phyloP scores from a whole-genome alignment of 2,113 vertebrate species.

The Brachyhypopomus gauderio region DNA sequence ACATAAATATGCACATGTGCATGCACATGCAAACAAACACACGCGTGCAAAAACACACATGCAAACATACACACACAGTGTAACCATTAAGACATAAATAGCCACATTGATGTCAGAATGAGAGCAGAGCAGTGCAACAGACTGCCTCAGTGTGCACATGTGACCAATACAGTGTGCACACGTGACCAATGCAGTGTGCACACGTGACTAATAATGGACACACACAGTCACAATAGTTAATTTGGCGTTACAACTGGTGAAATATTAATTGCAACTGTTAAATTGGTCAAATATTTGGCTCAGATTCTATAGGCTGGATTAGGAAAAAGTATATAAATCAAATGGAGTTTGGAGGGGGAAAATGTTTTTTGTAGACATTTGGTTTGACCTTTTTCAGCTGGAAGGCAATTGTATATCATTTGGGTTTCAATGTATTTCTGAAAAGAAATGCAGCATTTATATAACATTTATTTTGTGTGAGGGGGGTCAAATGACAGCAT shows the following conservation, averaged over 20 bases:
- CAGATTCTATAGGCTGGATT: not conserved
- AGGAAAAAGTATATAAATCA: constrained; percentile 16
- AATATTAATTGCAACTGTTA: constrained; percentile 61
- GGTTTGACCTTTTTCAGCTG: constrained; percentile 71
- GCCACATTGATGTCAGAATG: constrained; percentile 63
- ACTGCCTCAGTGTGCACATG: constrained; percentile 38
- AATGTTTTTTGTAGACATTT: constrained; percentile 63
- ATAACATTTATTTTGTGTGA: too few species aligned
- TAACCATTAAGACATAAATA: constrained; percentile 59
- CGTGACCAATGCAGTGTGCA: too few species aligned
- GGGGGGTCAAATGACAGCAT: too few species aligned
- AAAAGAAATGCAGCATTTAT: too few species aligned
- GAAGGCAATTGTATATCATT: constrained; percentile 34
- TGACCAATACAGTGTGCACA: not conserved
- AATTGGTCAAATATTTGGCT: constrained; percentile 57
- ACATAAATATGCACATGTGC: not conserved
- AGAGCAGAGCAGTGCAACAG: constrained; percentile 53
- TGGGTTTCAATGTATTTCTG: not conserved
- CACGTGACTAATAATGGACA: constrained; percentile 43
- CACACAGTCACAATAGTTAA: constrained; percentile 57
- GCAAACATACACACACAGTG: not conserved
- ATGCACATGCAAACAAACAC: too few species aligned
- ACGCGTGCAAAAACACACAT: too few species aligned
- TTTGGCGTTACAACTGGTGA: constrained; percentile 64
- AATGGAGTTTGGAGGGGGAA: constrained; percentile 23